These are phyloP conservation scores for Alloscopus bannaensis DNA, from an alignment of 2,888 invertebrate genomes.

Conservation along the genomic window DNA sequence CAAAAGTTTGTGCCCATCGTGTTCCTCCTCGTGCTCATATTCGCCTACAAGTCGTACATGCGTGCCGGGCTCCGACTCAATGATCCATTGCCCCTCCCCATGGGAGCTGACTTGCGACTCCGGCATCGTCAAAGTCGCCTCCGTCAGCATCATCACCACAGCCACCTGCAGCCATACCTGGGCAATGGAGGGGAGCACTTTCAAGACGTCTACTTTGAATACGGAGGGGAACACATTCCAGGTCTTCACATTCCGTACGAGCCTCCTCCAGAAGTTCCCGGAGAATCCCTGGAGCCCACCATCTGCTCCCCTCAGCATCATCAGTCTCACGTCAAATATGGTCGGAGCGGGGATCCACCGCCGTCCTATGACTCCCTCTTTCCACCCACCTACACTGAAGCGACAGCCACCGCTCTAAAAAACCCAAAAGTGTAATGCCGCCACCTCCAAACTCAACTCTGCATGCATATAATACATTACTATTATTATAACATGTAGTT, in stretches of 20 bases:
- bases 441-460: too few species aligned
- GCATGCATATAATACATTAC: neutral
- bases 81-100: slow-evolving; percentile 29
- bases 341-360: slow-evolving; percentile 36
- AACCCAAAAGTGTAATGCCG: slow-evolving; percentile 32
- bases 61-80: slow-evolving; percentile 60
- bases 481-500: neutral
- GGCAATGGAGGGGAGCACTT: slow-evolving; percentile 9
- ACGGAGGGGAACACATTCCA: slow-evolving; percentile 26
- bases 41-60: slow-evolving; percentile 67
- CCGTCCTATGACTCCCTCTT: slow-evolving; percentile 63
- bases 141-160: slow-evolving; percentile 1
- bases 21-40: slow-evolving; percentile 63
- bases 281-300: slow-evolving; percentile 1
- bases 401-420: slow-evolving; percentile 26
- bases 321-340: slow-evolving; percentile 1
- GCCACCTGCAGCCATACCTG: slow-evolving; percentile 22
- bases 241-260: slow-evolving; percentile 54
- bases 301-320: neutral
- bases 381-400: slow-evolving; percentile 57
- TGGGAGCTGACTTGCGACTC: slow-evolving; percentile 33
- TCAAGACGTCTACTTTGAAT: slow-evolving; percentile 51
- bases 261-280: slow-evolving; percentile 16
- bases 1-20: slow-evolving; percentile 67
- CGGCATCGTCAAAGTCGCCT: slow-evolving; percentile 18